Evolutionary conservation across 2,113 vertebrate genomes (phyloP).

Genomic region (Takifugu bimaculatus): DNA sequence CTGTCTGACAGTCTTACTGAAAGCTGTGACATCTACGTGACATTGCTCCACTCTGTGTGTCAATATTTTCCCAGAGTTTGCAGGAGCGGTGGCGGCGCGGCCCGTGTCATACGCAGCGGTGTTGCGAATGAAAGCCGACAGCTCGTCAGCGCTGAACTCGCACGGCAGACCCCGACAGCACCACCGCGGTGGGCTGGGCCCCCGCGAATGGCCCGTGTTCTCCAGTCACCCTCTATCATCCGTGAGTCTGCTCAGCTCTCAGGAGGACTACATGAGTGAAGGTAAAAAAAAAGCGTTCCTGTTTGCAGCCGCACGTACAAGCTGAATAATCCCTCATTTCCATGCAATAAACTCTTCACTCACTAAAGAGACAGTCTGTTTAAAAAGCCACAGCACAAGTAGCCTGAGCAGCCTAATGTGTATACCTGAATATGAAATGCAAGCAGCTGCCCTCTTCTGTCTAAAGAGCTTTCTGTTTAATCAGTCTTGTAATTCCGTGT

Average conservation of each 20-base stretch:
- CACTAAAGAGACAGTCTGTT: not conserved
- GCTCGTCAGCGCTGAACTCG: conserved; percentile 76
- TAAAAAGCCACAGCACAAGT: not conserved
- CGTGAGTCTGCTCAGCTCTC: conserved; percentile 77
- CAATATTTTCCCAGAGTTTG: conserved; percentile 69
- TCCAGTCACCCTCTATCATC: conserved; percentile 76
- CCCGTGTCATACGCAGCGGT: conserved; percentile 84
- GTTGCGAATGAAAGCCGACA: conserved; percentile 83
- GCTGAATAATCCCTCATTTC: too few species aligned
- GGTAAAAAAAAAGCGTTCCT: conserved; percentile 72
- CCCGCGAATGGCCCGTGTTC: conserved; percentile 77
- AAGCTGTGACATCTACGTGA: not conserved
- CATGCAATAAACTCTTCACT: too few species aligned
- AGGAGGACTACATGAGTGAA: conserved; percentile 83
- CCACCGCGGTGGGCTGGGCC: conserved; percentile 61
- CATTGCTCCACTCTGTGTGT: not conserved
- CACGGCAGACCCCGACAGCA: conserved; percentile 76
- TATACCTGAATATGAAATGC: conserved; percentile 7
- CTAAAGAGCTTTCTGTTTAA: not conserved
- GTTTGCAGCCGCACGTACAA: conserved; percentile 10
- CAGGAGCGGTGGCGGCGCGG: conserved; percentile 77
- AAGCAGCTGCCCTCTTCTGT: conserved; percentile 6
- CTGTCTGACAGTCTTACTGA: not conserved
- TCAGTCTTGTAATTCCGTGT: not conserved
- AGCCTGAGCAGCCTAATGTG: not conserved